Percentiles rank a stretch among this genome's conserved stretches.
These are phyloP conservation scores for Drosophila tripunctata DNA, from an alignment of 2,888 invertebrate species.

Conservation along the genomic window DNA sequence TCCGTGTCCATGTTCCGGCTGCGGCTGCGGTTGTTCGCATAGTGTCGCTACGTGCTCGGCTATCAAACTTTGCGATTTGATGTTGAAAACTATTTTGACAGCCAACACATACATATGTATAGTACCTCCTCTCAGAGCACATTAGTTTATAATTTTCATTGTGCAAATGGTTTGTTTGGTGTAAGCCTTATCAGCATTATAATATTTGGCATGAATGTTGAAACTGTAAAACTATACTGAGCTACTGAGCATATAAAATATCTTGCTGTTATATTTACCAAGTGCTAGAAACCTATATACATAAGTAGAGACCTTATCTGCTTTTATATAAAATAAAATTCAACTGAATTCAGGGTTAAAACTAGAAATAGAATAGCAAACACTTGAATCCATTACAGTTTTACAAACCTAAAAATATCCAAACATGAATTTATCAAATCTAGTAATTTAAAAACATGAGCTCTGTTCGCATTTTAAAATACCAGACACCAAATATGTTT, in stretches of 20 bases:
- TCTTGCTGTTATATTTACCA: background rate
- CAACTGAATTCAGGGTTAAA: no score
- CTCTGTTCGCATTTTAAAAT: no score
- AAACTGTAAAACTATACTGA: background rate
- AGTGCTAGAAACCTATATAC: background rate
- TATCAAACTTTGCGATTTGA: slow-evolving; percentile 71
- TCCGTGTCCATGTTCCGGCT: slow-evolving; percentile 24
- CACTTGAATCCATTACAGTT: no score
- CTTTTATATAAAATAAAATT: no score
- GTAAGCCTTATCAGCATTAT: slow-evolving; percentile 17
- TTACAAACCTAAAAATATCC: no score
- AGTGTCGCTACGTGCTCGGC: slow-evolving; percentile 62
- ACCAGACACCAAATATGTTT: no score
- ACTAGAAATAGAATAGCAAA: no score
- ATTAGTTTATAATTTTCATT: slow-evolving; percentile 58
- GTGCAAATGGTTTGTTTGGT: slow-evolving; percentile 25
- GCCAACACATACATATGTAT: no score
- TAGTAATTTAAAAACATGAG: no score
- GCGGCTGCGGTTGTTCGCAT: slow-evolving; percentile 40
- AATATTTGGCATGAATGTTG: slow-evolving; percentile 4
- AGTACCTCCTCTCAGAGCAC: background rate
- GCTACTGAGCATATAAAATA: background rate
- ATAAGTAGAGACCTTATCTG: no score
- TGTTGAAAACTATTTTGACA: slow-evolving; percentile 38
- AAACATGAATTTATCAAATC: no score